phyloP scores from a whole-genome alignment of 2,888 invertebrate genomes.

The Schrankia costaestrigalis region DNA sequence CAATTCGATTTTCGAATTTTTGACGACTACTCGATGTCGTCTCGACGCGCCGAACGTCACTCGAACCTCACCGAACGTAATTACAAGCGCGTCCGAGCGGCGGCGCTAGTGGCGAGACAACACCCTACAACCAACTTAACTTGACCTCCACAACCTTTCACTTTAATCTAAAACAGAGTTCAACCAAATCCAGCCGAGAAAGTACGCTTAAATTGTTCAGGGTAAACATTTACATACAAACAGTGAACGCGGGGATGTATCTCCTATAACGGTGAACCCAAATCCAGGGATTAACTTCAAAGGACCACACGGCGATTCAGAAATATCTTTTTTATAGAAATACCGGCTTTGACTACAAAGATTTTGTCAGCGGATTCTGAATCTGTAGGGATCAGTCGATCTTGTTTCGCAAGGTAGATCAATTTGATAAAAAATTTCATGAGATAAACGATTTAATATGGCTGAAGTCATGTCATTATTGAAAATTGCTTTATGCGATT shows the following conservation, averaged over 20 bases:
- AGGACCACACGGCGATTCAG: slow-evolving; percentile 61
- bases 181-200: slow-evolving; percentile 37
- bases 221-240: slow-evolving; percentile 49
- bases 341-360: slow-evolving; percentile 65
- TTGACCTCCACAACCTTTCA: slow-evolving; percentile 28
- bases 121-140: slow-evolving; percentile 27
- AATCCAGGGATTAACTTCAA: slow-evolving; percentile 76
- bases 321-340: slow-evolving; percentile 77
- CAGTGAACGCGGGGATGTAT: slow-evolving; percentile 36
- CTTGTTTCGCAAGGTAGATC: slow-evolving; percentile 53
- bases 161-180: slow-evolving; percentile 26
- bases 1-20: slow-evolving; percentile 59
- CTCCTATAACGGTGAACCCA: slow-evolving; percentile 45
- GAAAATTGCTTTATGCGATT: slow-evolving; percentile 37
- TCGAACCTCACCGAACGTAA: slow-evolving; percentile 42
- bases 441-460: slow-evolving; percentile 33
- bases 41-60: slow-evolving; percentile 38
- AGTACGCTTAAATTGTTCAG: slow-evolving; percentile 48
- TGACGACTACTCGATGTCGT: slow-evolving; percentile 54
- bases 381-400: slow-evolving; percentile 53
- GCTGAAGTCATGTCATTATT: slow-evolving; percentile 35
- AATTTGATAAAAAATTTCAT: slow-evolving; percentile 43
- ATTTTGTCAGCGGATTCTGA: slow-evolving; percentile 64
- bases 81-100: slow-evolving; percentile 45
- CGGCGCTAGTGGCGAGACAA: slow-evolving; percentile 40